Base-by-base conservation (phyloP, 2,113 vertebrate genomes). In the Ardeotis arabs region DNA sequence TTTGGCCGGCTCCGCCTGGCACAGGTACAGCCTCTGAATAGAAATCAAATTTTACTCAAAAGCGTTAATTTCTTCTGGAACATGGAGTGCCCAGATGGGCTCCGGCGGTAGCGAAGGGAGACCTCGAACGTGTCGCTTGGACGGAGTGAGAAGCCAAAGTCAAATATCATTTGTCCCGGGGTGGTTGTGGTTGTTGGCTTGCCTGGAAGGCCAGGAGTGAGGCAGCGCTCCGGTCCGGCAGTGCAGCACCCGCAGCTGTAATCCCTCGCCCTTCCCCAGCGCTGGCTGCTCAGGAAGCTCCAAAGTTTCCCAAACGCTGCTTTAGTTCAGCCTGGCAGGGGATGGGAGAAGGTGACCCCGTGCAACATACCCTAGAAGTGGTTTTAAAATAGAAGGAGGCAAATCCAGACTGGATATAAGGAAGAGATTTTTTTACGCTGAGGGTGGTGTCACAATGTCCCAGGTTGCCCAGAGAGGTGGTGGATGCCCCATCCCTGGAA, bases 41-140 rank as follows among this genome's bases (percentile, higher is more conserved):
- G 89, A 55, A 90, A 89, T 58, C 81, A 45, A 35, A 77, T 81
- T 84, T 94, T 87, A 29, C 89, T 96, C 76, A 91, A 94, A 96
- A 95, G 84, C 92, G 83, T 24, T 89, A 14, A 84, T 93, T 94
- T 84, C 47, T 69, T 58, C 80, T 70, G 77, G 80, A 64, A 24
- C 3, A 10, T 31, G 60, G 59, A 85, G 75, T 35, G 73, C 67
- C 56, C 80, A 81, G 70, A 59, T 58, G 70, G 72, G 22, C 56
- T 90, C 81, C 66, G 23, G 79, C 6, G n/a, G 79, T 2, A 19
- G 44, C 3, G 2, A 66, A 93, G 59, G 62, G 67, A 81, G 58
- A 60, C 66, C 50, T 78, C 35, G 53, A 81, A 66, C 9, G 2
- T 23, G 63, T 52, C 22, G 1, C 33, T 60, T 19, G 41, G 63